phyloP scores from a whole-genome alignment of 2,113 vertebrate genomes.

The Motacilla tschutschensis region DNA sequence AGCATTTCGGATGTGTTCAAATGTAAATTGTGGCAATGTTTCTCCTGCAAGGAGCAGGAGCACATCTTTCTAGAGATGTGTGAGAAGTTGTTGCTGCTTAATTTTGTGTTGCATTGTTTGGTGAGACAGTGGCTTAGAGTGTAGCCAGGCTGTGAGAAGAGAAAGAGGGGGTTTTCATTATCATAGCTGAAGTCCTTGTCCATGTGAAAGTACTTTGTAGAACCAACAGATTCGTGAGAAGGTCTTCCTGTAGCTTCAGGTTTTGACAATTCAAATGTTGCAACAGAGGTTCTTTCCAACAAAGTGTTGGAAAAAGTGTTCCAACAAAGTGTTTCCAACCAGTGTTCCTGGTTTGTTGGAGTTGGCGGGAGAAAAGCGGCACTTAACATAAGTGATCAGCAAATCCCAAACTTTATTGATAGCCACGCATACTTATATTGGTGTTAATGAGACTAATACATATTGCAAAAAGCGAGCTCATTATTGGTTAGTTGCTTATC shows the following conservation, averaged over 20 bases:
- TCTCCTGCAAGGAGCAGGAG: not conserved
- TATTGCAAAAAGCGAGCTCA: too few species aligned
- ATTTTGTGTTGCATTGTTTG: not conserved
- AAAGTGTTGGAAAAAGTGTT: not conserved
- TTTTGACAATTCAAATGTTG: not conserved
- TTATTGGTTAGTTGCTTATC: too few species aligned
- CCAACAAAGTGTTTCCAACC: too few species aligned
- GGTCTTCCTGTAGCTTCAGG: not conserved
- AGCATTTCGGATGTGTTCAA: not conserved
- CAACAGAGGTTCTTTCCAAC: not conserved
- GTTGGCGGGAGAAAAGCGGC: too few species aligned
- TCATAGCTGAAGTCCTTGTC: not conserved
- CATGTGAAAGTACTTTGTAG: not conserved
- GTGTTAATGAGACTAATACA: too few species aligned
- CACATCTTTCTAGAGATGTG: not conserved
- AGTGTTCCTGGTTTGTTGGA: too few species aligned
- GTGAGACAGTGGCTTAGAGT: not conserved
- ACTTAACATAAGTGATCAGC: too few species aligned
- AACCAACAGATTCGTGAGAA: not conserved
- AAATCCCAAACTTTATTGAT: too few species aligned
- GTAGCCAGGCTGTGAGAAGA: not conserved
- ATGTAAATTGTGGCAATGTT: not conserved
- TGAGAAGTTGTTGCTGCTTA: not conserved
- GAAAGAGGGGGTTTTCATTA: not conserved
- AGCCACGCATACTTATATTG: too few species aligned